Base-by-base conservation (phyloP, 2,888 invertebrate genomes). In the Lycia hirtaria region DNA sequence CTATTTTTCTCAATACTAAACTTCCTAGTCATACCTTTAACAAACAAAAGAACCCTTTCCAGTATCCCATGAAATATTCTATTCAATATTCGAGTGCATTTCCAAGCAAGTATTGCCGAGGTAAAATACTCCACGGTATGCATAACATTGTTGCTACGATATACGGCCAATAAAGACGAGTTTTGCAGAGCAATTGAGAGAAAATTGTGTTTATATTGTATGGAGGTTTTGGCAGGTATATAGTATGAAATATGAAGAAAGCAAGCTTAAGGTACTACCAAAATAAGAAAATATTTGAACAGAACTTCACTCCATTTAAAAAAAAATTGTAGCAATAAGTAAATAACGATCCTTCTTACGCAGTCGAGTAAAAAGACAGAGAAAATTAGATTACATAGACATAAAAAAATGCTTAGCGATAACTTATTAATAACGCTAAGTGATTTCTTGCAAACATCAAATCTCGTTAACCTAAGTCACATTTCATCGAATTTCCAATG, bases 21-120 rank as follows among this genome's bases (percentile, higher is more conserved):
- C 20, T 45, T 45, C 22, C 33, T 22, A 45, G 45, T 45, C 12
- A 12, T 32, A 32, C 9, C 22, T 44, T 9, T 19, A 26, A 32
- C 33, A 32, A 24, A 33, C 15, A 33, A 1, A 5, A 47, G 24
- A 35, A 30, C 26, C 26, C 24, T 47, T 47, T 10, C 14, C 33
- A n/a, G 22, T 20, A 15, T 33, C 30, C 40, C 20, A 28, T 49
- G 49, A 49, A 50, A 45, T 38, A 50, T 50, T 50, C 35, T 20
- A 41, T 19, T 35, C 37, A 22, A 44, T 49, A 43, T 35, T 43
- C 33, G 28, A 56, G 56, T 56, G 45, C 51, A 51, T 33, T 51
- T 41, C 38, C 40, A 20, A 38, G 38, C 24, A 6, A 28, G 17
- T 28, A 51, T 47, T 56, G 33, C 40, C 33, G 15, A 50, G 38